Base-by-base conservation (phyloP, 2,888 invertebrate species). In the Mactromeris polynyma region DNA sequence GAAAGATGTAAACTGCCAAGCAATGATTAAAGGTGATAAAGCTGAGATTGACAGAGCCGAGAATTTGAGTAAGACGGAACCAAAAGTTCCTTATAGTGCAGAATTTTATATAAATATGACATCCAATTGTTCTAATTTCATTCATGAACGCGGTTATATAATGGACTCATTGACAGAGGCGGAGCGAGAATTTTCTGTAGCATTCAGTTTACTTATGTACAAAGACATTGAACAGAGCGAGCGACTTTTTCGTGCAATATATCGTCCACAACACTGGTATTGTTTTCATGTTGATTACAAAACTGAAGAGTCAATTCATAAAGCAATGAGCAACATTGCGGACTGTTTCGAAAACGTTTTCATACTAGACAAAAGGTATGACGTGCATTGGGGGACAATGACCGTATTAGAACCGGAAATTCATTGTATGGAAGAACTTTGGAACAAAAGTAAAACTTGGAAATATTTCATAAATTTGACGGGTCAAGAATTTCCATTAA, bases 381-480 rank as follows among this genome's bases (percentile, higher is more conserved):
- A 91, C 36, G 95, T 96, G 1, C 82, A 85, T n/a, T 96, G 95
- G 95, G 96, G 96, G 26, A 94, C 93, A 54, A 93, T 95, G 80
- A 94, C 92, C 17, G 95, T 96, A 2, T 88, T 96, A 14, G 90
- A 95, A 78, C 95, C 96, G 11, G 96, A 95, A 17, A 83, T 96
- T 7, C 92, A 93, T n/a, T 96, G 96, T 84, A 95, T 96, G 95
- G 69, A 90, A 51, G 94, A 95, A 64, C 80, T 96, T 26, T 92
- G 88, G 69, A 89, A 89, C 4, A 88, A 86, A 51, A 89, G 92
- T 81, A 86, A 84, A 89, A 92, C 90, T 14, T 96, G 96, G 96
- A 95, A 95, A 86, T 96, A 96, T 90, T 95, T 95, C 86, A 95
- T 96, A 46, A 96, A 96, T 88, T 91, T 96, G 6, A 95, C 95